phyloP scores from a whole-genome alignment of 30 jellyfish, hydroid and myxozoan species.

The Hydractinia echinata region DNA sequence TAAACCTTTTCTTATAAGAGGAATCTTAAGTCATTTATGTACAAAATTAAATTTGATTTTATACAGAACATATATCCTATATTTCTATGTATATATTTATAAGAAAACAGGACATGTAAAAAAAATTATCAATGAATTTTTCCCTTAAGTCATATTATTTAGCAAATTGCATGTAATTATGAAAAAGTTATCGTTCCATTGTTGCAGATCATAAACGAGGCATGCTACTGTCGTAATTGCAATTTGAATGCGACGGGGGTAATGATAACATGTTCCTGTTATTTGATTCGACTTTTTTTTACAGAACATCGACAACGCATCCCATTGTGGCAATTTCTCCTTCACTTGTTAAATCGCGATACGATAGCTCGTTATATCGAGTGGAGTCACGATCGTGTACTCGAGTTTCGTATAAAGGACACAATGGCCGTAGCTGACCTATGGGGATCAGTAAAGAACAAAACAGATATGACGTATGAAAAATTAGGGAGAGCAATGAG shows the following conservation, averaged over 20 bases:
- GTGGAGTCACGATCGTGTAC: conserved; percentile 33
- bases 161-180: background rate
- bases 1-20: no score
- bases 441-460: conserved; percentile 64
- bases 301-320: conserved; percentile 94
- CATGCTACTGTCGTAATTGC: no score
- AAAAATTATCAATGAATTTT: background rate
- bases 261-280: no score
- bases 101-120: background rate
- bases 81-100: no score
- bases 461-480: conserved; percentile 71
- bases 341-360: conserved; percentile 79
- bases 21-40: no score
- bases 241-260: no score
- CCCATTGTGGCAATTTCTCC: conserved; percentile 92
- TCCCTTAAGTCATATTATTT: background rate
- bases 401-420: conserved; percentile 43
- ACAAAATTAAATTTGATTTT: no score
- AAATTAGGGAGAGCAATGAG: conserved; percentile 72
- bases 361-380: conserved; percentile 28
- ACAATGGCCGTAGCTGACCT: conserved; percentile 46
- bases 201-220: no score
- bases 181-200: background rate
- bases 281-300: background rate
- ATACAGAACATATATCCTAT: no score